phyloP scores from a whole-genome alignment of 2,113 vertebrate species.

The Tretioscincus oriximinensis region DNA sequence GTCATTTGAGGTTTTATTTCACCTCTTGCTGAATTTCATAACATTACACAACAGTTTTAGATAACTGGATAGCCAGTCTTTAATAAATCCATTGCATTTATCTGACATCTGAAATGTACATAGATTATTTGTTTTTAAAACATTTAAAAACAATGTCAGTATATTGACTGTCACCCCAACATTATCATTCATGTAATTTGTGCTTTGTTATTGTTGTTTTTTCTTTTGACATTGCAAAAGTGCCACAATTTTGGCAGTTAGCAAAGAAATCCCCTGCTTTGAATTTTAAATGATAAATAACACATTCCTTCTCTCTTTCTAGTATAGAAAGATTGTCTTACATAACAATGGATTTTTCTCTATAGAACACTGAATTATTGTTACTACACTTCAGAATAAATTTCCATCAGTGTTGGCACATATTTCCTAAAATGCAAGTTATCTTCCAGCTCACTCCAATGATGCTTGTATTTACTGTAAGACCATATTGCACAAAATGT shows the following conservation, averaged over 20 bases:
- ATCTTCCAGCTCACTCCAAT: slow-evolving; percentile 65
- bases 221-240: slow-evolving; percentile 70
- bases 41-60: slow-evolving; percentile 76
- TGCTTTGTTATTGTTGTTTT: slow-evolving; percentile 68
- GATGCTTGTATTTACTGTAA: slow-evolving; percentile 70
- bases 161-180: slow-evolving; percentile 70
- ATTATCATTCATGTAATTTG: slow-evolving; percentile 74
- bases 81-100: slow-evolving; percentile 79
- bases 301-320: slow-evolving; percentile 60
- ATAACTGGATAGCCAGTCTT: slow-evolving; percentile 78
- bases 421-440: slow-evolving; percentile 72
- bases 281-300: slow-evolving; percentile 73
- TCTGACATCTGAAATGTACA: slow-evolving; percentile 81
- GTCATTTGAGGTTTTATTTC: slow-evolving; percentile 30
- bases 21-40: slow-evolving; percentile 71
- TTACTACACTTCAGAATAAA: slow-evolving; percentile 68
- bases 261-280: slow-evolving; percentile 64
- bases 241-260: slow-evolving; percentile 79
- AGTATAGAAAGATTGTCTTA: slow-evolving; percentile 77
- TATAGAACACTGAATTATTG: slow-evolving; percentile 69
- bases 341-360: slow-evolving; percentile 72
- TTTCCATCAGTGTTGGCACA: slow-evolving; percentile 63
- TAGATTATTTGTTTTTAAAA: slow-evolving; percentile 72
- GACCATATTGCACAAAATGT: slow-evolving; percentile 79
- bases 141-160: slow-evolving; percentile 75